Base-by-base conservation (phyloP, 2,113 vertebrate species). In the Gadus chalcogrammus region DNA sequence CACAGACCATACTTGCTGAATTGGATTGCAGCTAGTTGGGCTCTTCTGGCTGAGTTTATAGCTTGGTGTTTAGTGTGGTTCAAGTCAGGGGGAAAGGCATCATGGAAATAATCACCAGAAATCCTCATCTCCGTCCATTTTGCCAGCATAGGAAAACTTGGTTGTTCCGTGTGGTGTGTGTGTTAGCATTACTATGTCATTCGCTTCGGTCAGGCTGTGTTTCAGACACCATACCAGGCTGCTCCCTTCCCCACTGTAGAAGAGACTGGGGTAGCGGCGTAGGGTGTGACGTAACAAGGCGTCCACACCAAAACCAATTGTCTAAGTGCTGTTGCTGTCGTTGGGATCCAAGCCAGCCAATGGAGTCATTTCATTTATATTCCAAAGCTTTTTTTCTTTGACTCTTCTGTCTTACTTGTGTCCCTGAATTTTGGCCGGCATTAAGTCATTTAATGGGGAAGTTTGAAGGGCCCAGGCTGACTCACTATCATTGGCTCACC, bases 331-430 rank as follows among this genome's bases (percentile, higher is more conserved):
- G 72, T 70, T 53, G 64, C 64, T 15, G 17, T 42, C 18, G 56
- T 72, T 69, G 24, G 58, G 56, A 68, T 59, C 60, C 42, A 20
- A 13, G 60, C 20, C 28, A 17, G 82, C 87, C 88, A 90, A 69
- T 75, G 82, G 73, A 79, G 81, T 75, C 82, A 87, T 88, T 89
- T 17, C 55, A 58, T 58, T 58, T 83, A 79, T 77, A 71, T 78
- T 71, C 76, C 38, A 31, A 38, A 16, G 16, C 79, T 65, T 76
- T 70, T 22, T 72, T 20, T 77, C 79, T 75, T 67, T 42, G 17
- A 61, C 42, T 48, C 42, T 48, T 58, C 55, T 17, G 55, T 58
- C 55, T 58, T n/a, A 58, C 5, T 58, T 16, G 15, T 58, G 55
- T 58, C n/a, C 55, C 55, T 58, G 55, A 58, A 17, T 58, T 17